A percentile compares a stretch with the other conserved stretches of the same genome.
Conservation (phyloP, 2,888 invertebrate genomes). For the Papilio elwesi region DNA sequence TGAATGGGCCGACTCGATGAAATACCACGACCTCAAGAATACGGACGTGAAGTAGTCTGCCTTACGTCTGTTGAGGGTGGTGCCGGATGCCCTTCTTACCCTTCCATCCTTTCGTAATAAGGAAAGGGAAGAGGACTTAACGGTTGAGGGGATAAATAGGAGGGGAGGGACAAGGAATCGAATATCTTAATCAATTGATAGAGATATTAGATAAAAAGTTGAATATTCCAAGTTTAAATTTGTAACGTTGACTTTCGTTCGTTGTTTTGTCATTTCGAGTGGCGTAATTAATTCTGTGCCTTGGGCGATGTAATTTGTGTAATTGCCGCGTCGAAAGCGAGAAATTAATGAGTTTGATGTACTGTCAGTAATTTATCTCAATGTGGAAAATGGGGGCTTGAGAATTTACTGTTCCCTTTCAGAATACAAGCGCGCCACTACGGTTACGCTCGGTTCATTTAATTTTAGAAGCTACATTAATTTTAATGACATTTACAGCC, state of each 20-base stretch:
- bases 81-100: too few relatives aligned
- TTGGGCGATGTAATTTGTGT: constrained; percentile 63
- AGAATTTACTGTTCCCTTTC: constrained; percentile 1
- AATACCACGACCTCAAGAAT: too few relatives aligned
- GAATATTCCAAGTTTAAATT: constrained; percentile 12
- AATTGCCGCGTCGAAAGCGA: constrained; percentile 64
- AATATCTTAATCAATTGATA: not conserved
- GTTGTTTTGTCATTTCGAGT: constrained; percentile 45
- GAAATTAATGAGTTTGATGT: constrained; percentile 63
- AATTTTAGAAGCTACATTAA: not conserved
- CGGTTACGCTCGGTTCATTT: not conserved
- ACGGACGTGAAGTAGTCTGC: too few relatives aligned
- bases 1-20: too few relatives aligned
- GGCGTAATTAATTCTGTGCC: constrained; percentile 50
- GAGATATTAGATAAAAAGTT: not conserved
- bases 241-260: constrained; percentile 31
- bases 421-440: not conserved
- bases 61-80: too few relatives aligned
- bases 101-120: too few relatives aligned
- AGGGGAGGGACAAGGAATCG: too few relatives aligned
- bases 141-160: too few relatives aligned
- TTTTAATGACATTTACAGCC: not conserved
- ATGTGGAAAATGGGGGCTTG: constrained; percentile 6
- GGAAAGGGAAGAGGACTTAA: too few relatives aligned
- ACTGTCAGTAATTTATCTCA: constrained; percentile 40